A percentile compares a stretch with the other conserved stretches of the same genome.
These are phyloP conservation scores for Colossoma macropomum DNA, from an alignment of 2,113 vertebrate species.

Conservation along the genomic window DNA sequence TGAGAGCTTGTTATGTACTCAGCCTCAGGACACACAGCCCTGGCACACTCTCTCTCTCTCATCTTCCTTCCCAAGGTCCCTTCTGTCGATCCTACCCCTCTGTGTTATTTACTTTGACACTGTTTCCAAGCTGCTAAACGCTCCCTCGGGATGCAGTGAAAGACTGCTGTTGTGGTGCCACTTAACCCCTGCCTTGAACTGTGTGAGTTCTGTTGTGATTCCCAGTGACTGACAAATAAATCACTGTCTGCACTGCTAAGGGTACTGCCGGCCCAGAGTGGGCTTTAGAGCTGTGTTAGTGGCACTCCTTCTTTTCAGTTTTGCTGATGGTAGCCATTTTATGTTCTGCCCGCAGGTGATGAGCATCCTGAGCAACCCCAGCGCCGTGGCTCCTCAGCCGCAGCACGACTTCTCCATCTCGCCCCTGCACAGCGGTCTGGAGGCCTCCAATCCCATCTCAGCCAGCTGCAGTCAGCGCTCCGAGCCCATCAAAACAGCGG, in stretches of 20 bases:
- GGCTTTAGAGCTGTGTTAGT: not conserved
- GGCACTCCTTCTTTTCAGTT: not conserved
- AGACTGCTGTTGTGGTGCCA: slow-evolving; percentile 21
- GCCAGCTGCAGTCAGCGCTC: slow-evolving; percentile 94
- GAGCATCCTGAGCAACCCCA: slow-evolving; percentile 93
- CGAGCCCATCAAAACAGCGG: slow-evolving; percentile 89
- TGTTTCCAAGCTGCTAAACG: slow-evolving; percentile 43
- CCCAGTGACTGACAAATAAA: slow-evolving; percentile 16
- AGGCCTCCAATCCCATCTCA: slow-evolving; percentile 86
- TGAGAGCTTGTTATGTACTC: slow-evolving; percentile 54
- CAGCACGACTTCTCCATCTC: slow-evolving; percentile 97
- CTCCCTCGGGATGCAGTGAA: slow-evolving; percentile 46
- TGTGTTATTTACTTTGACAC: slow-evolving; percentile 43
- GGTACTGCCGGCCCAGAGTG: not conserved
- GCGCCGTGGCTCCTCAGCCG: slow-evolving; percentile 84
- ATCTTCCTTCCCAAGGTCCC: slow-evolving; percentile 4
- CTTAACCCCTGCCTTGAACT: slow-evolving; percentile 45
- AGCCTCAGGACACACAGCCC: slow-evolving; percentile 47
- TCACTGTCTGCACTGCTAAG: not conserved
- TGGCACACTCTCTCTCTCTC: slow-evolving; percentile 31
- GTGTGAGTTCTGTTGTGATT: slow-evolving; percentile 17
- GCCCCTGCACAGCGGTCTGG: slow-evolving; percentile 88
- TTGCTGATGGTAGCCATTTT: not conserved
- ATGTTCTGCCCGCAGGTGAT: slow-evolving; percentile 83
- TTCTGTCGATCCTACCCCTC: slow-evolving; percentile 9